Percentiles rank a stretch among this genome's conserved stretches.
These are phyloP conservation scores for Lepidurus apus DNA, from an alignment of 1,140 invertebrate genomes.

Conservation along the genomic window DNA sequence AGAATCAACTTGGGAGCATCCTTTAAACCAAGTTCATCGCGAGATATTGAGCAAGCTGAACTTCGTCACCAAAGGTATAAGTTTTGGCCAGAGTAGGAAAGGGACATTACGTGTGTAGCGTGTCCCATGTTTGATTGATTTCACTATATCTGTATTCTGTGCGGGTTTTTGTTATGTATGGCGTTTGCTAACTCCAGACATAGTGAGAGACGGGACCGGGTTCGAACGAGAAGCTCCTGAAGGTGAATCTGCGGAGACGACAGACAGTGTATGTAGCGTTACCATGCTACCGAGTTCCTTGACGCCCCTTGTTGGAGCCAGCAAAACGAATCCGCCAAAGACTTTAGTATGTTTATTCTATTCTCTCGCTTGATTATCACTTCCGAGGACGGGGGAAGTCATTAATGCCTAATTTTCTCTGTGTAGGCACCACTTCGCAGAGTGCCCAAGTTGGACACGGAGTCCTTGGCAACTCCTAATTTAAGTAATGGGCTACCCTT, in stretches of 20 bases:
- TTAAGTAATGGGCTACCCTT: background rate
- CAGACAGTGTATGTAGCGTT: conserved; percentile 23
- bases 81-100: too few relatives aligned
- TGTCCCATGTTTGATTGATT: background rate
- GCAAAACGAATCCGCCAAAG: conserved; percentile 15
- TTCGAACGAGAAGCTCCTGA: conserved; percentile 30
- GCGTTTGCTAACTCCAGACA: background rate
- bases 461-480: background rate
- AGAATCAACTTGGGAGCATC: conserved; percentile 31
- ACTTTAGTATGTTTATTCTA: background rate
- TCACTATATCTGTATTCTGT: background rate
- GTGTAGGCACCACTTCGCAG: conserved; percentile 6
- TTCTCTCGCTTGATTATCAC: background rate
- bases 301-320: background rate
- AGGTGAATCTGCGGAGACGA: conserved; percentile 27
- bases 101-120: background rate
- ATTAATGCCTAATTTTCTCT: conserved; percentile 23
- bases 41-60: conserved; percentile 3
- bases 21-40: conserved; percentile 29
- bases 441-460: conserved; percentile 31
- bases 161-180: background rate
- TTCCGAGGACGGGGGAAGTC: background rate
- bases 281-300: conserved; percentile 25
- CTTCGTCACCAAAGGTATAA: background rate
- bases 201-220: too few relatives aligned